Evolutionary conservation across 2,113 vertebrate genomes (phyloP).

Genomic region (Pterocles burchelli): DNA sequence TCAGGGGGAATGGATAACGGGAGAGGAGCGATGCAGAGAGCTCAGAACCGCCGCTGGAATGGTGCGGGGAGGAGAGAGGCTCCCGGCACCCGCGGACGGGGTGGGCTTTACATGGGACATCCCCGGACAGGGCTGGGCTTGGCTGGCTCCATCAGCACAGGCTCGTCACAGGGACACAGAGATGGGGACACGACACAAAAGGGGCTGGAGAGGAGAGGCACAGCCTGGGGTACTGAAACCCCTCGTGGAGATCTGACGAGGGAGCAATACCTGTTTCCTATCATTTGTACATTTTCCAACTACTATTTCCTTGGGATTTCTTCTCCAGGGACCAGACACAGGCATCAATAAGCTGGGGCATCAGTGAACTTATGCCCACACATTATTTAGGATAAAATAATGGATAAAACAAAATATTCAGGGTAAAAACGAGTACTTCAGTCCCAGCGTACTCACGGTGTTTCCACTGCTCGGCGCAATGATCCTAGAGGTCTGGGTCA

Average conservation of each 20-base stretch:
- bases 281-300: fast-evolving
- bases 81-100: neutral
- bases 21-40: neutral
- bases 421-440: neutral
- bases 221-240: neutral
- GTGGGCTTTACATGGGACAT: fast-evolving
- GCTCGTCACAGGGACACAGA: neutral
- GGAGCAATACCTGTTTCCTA: neutral
- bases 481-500: neutral
- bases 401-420: too few species aligned
- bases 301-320: neutral
- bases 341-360: fast-evolving
- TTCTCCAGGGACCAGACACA: neutral
- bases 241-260: fast-evolving
- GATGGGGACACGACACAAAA: neutral
- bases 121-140: fast-evolving
- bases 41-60: fast-evolving
- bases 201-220: neutral
- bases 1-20: neutral
- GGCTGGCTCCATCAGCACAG: fast-evolving
- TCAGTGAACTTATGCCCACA: neutral
- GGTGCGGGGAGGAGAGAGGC: neutral
- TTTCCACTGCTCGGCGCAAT: fast-evolving
- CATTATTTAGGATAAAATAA: neutral
- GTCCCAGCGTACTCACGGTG: fast-evolving